phyloP scores from a whole-genome alignment of 2,797 vertebrate species.

The Trichosurus vulpecula region DNA sequence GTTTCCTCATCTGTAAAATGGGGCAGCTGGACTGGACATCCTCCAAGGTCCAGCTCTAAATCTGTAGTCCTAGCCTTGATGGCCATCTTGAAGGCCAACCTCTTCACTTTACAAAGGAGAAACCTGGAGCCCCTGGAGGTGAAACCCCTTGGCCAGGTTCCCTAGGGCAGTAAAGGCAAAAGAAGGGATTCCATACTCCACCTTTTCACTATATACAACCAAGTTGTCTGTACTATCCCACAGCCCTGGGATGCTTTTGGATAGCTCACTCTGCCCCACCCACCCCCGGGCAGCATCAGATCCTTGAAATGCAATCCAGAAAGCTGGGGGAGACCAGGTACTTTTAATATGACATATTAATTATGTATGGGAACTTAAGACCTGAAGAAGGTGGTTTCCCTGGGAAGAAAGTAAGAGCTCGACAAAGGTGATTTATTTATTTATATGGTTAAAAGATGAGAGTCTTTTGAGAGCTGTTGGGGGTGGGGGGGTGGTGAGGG shows the following conservation, averaged over 20 bases:
- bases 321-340: constrained; percentile 58
- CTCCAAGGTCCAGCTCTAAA: too few species aligned
- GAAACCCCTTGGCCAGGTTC: not conserved
- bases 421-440: constrained; percentile 67
- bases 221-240: too few species aligned
- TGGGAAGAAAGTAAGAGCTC: constrained; percentile 62
- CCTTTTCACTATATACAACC: not conserved
- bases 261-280: not conserved
- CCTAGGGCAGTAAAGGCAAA: not conserved
- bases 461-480: constrained; percentile 41
- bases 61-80: too few species aligned
- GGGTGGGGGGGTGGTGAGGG: constrained; percentile 6
- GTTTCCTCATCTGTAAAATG: constrained; percentile 10
- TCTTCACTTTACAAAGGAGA: not conserved
- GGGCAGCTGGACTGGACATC: not conserved
- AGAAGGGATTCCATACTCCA: fast-evolving
- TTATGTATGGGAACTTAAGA: constrained; percentile 71
- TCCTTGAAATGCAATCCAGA: constrained; percentile 60
- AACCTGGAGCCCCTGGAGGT: not conserved
- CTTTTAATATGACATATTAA: constrained; percentile 68
- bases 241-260: too few species aligned
- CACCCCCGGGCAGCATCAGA: not conserved
- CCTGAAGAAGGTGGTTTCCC: constrained; percentile 73
- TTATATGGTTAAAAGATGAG: constrained; percentile 62
- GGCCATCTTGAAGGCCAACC: not conserved